Base-by-base conservation (phyloP, 2,113 vertebrate species). In the Xenopus tropicalis region DNA sequence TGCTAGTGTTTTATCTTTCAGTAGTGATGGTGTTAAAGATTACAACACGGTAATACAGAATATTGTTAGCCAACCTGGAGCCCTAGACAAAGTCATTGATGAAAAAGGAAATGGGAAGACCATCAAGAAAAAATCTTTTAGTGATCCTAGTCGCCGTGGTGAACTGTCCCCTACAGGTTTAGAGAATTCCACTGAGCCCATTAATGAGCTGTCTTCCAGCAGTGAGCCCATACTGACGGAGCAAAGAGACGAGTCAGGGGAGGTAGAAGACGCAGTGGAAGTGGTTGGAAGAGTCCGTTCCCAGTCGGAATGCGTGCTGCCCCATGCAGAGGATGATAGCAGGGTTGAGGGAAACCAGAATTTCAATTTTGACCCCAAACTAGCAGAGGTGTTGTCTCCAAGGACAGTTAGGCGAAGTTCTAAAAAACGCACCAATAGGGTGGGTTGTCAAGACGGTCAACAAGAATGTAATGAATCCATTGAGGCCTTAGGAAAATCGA, bases 81-180 rank as follows among this genome's bases (percentile, higher is more conserved):
- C 94, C 65, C 92, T 97, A 91, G 94, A 94, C 81, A 87, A 88
- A 76, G 86, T 96, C 24, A 86, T 88, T 1, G 96, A 97, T 0
- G 96, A 97, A 72, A 93, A 95, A 22, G 83, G 81, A 66, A 93
- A 93, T 0, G 91, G 94, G 25, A 98, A 98, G 87, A 88, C 90
- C 63, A 91, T 94, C 62, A 99, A 98, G 87, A 98, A 98, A 88
- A 99, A 99, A 80, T 98, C 96, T 0, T 88, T 98, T 81, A 98
- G 96, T 0, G 97, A 98, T 77, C 97, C 97, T n/a, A 98, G 97
- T 84, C 93, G 96, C 20, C 93, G 96, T 0, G 81, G 96, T 0
- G 92, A 97, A 70, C 79, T 91, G 24, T 79, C 79, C 0, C 78
- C 86, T 0, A 66, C 91, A 0, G 85, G 82, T 63, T 88, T 90